These are phyloP conservation scores for Nephila pilipes DNA, from an alignment of 1,140 invertebrate genomes.

Conservation along the genomic window DNA sequence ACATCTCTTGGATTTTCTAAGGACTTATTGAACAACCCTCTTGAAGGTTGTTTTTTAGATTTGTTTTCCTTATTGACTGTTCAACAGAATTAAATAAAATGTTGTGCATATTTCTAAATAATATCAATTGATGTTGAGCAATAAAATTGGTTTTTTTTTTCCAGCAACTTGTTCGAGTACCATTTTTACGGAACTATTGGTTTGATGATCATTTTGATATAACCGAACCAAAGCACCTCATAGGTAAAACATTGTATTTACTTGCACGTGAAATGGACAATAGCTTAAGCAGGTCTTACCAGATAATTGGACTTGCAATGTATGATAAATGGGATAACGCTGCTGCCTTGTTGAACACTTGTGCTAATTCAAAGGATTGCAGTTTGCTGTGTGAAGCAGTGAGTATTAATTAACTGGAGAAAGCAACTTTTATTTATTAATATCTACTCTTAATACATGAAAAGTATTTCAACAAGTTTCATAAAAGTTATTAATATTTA, in stretches of 20 bases:
- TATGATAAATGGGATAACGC: conserved; percentile 87
- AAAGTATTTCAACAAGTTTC: too few relatives aligned
- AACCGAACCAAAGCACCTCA: conserved; percentile 85
- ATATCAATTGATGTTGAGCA: too few relatives aligned
- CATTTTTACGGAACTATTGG: conserved; percentile 89
- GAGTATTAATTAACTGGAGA: conserved; percentile 15
- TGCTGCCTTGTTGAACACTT: conserved; percentile 81
- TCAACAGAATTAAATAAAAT: too few relatives aligned
- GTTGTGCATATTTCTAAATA: too few relatives aligned
- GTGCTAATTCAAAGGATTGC: background rate
- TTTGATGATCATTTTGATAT: conserved; percentile 95
- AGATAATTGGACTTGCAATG: conserved; percentile 84
- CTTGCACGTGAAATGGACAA: conserved; percentile 83
- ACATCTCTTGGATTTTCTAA: too few relatives aligned
- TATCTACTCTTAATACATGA: too few relatives aligned
- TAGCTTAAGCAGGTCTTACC: conserved; percentile 85
- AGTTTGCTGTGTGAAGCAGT: conserved; percentile 53
- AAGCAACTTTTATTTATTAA: too few relatives aligned
- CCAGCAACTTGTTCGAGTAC: conserved; percentile 88
- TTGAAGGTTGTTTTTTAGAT: too few relatives aligned
- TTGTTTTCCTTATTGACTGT: too few relatives aligned
- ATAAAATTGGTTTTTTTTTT: conserved; percentile 35
- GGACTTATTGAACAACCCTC: too few relatives aligned
- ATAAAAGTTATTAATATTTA: too few relatives aligned
- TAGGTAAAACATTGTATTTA: conserved; percentile 89